Evolutionary conservation across 2,113 vertebrate genomes (phyloP), one percentile per base, ranked within the genome.

Genomic region (Lycaon pictus): DNA sequence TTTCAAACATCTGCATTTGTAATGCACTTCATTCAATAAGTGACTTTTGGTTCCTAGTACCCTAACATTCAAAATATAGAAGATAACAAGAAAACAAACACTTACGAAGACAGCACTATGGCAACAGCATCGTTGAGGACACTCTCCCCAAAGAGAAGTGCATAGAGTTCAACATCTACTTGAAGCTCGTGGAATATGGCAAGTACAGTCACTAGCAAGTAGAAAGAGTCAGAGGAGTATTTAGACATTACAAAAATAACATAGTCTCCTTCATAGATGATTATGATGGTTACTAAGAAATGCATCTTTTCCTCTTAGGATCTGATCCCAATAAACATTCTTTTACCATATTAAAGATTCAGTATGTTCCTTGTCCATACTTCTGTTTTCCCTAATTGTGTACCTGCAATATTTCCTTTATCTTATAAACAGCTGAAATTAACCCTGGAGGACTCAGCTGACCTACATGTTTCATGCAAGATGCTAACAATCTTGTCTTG

Each of bases 141-240:
- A 16, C 99, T 99, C 97, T 99, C 99, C 16, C 99, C 99, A 98
- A 99, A 99, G 92, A 99, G 99, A 96, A 99, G 98, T 1, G 99
- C 99, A 32, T 99, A 99, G 60, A 99, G 99, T 97, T 99, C 99
- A 85, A 99, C 99, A 85, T 99, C 99, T 4, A 99, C 99, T 97
- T 99, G 99, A 97, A 99, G 99, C 97, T 99, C 99, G 11, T 99
- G 99, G 99, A 99, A 99, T 98, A 99, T 99, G 94, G 99, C 99
- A 98, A 99, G 99, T 72, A 99, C 99, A 3, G 99, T 99, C 99
- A 99, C 99, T 99, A 98, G 77, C 97, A 98, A 97, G 97, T 20
- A 98, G 76, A 96, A 98, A 98, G 98, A 98, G 13, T 97, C 95
- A 98, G 96, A 98, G 27, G 93, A 93, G 96, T 86, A 93, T 71